Evolutionary conservation across 2,888 invertebrate species (phyloP).

Genomic region (Platycnemis pennipes): DNA sequence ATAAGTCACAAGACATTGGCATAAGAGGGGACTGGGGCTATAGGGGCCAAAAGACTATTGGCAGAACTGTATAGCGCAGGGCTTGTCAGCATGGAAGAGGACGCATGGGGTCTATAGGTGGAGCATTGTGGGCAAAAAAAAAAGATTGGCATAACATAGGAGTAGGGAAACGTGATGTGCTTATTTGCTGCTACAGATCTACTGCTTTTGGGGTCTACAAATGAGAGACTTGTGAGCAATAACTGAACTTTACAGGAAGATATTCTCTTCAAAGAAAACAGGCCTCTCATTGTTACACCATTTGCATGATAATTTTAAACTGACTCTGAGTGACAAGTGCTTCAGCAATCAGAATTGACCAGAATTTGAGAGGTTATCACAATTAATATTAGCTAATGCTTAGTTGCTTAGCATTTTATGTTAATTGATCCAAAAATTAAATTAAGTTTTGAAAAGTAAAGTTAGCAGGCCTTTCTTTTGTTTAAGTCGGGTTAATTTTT

Average conservation of each 20-base stretch:
- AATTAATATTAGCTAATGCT: constrained; percentile 55
- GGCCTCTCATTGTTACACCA: constrained; percentile 57
- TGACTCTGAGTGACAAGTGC: constrained; percentile 55
- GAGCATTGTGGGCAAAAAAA: constrained; percentile 64
- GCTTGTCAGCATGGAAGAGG: constrained; percentile 72
- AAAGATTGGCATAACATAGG: constrained; percentile 63
- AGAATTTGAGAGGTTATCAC: constrained; percentile 12
- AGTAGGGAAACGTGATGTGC: constrained; percentile 62
- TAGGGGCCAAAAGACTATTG: constrained; percentile 66
- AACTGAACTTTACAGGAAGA: not conserved
- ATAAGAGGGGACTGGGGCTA: constrained; percentile 49
- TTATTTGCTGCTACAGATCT: constrained; percentile 63
- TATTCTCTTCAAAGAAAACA: constrained; percentile 15
- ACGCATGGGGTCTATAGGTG: constrained; percentile 68
- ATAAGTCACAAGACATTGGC: constrained; percentile 65
- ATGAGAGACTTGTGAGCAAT: constrained; percentile 49
- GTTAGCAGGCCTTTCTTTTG: constrained; percentile 46
- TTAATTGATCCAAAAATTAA: constrained; percentile 29
- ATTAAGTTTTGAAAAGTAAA: constrained; percentile 43
- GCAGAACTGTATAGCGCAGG: constrained; percentile 71
- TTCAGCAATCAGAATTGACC: constrained; percentile 46
- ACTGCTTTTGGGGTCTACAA: constrained; percentile 64
- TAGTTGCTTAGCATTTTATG: constrained; percentile 44
- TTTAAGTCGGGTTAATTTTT: constrained; percentile 46
- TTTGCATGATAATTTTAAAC: not conserved